Base-by-base conservation (phyloP, 35 echinoderm and acorn worm species). In the Apostichopus parvimensis region DNA sequence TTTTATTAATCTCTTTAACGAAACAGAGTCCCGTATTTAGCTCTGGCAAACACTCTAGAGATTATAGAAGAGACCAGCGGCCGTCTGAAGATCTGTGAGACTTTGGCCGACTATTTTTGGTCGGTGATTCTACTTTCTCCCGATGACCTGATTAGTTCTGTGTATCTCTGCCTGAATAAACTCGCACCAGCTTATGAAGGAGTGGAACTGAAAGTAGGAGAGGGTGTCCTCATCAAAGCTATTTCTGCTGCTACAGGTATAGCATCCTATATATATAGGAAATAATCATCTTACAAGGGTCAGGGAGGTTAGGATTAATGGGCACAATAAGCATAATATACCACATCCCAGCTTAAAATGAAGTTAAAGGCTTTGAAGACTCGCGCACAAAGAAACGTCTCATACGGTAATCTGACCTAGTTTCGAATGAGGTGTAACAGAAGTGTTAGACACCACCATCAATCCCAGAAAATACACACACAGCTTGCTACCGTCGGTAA, bases 141-240 rank as follows among this genome's bases (percentile, higher is more conserved):
- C 0, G 92, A 93, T 52, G 97, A 99, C 52, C 75, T 96, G 0
- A 73, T 93, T 25, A 61, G 71, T 54, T 99, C 95, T 62, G 83
- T 99, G 13, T 99, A 99, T 76, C 86, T 99, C 53, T 99, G 97
- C 89, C 90, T 99, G 2, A 99, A 99, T 77, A 99, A 96, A 77
- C 84, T 99, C 6, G 97, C 97, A 9, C 97, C 97, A 60, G 97
- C 97, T 5, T 99, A 99, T 90, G 97, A 99, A 87, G 97, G 97
- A 20, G 56, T 94, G 59, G 97, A 99, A 89, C 82, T 99, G 1
- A 95, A 95, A 53, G 93, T 99, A 34, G 97, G 97, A 15, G 97
- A 99, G 18, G 92, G 95, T 0, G 64, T 96, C 5, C 87, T 99
- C 5, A 96, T 99, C 84, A 99, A 96, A 87, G 95, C 97, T 25